Percentiles rank a stretch among this genome's conserved stretches.
Evolutionary conservation across 2,113 vertebrate genomes (phyloP).

Genomic region (Aspiorhynchus laticeps): DNA sequence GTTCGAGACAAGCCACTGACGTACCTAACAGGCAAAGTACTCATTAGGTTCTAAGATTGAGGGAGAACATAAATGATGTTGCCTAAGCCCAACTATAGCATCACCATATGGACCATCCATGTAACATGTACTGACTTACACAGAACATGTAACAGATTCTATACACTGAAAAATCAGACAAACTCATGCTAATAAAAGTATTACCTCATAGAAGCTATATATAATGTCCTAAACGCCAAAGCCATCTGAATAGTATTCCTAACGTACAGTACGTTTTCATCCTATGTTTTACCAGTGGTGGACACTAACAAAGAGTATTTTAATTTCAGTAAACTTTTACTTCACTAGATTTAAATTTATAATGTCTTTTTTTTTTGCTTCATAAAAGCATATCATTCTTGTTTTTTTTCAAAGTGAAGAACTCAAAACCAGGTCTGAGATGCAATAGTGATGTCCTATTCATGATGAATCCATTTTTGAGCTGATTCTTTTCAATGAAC

Average conservation of each 20-base stretch:
- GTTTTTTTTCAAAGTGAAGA: background rate
- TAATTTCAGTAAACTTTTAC: background rate
- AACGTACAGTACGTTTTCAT: background rate
- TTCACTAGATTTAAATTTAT: background rate
- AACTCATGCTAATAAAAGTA: background rate
- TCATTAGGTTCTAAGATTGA: background rate
- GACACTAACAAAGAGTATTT: background rate
- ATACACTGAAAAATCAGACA: slow-evolving; percentile 5
- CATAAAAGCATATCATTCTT: background rate
- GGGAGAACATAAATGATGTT: slow-evolving; percentile 15
- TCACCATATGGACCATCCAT: background rate
- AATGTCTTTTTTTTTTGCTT: background rate
- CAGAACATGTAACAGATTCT: background rate
- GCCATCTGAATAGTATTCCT: slow-evolving; percentile 10
- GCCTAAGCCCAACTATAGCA: slow-evolving; percentile 11
- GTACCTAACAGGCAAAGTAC: background rate
- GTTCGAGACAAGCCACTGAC: slow-evolving; percentile 30
- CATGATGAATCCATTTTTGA: background rate
- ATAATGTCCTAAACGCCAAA: slow-evolving; percentile 16
- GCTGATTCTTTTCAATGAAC: background rate
- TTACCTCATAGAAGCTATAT: background rate
- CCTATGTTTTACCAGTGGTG: background rate
- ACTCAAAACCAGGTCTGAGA: background rate
- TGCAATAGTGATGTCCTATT: background rate
- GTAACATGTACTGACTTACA: slow-evolving; percentile 13